Base-by-base conservation (phyloP, 1,140 invertebrate genomes). In the Aphaenogaster ashmeadi region DNA sequence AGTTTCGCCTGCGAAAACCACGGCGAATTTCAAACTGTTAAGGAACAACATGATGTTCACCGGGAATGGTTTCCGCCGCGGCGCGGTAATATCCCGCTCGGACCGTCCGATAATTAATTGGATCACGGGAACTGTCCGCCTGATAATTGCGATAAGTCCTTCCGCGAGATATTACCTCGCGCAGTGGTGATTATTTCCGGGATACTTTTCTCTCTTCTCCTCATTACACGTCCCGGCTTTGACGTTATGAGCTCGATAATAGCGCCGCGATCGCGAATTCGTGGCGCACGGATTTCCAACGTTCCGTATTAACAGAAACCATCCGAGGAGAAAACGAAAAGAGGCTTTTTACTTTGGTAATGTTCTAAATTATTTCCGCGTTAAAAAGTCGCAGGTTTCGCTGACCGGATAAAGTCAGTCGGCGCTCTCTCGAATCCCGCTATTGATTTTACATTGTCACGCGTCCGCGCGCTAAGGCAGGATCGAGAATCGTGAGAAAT, bases 71-170 rank as follows among this genome's bases (percentile, higher is more conserved):
- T 69, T 54, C 11, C 27, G 18, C 38, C 41, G 18, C 33, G 41
- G 1, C 54, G 7, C 18, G n/a, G 41, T 60, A 84, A 84, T 84
- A 84, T 50, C 54, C 18, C 18, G 58, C 47, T 69, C 62, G 66
- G 33, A 56, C 50, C 50, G 13, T 83, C 67, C 41, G 44, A 74
- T 74, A 62, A 84, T 84, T 84, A 84, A 84, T 75, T 84, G 80
- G 33, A 84, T 84, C 69, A 60, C 6, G 13, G 27, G 27, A 84
- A 75, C 41, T 58, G 64, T 71, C 50, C 38, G 36, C 15, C 52
- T 38, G 54, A 75, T 84, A 84, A 84, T 75, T 58, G 33, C 41
- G 44, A 62, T 60, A 84, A 83, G 69, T 84, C 13, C 33, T 75
- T 84, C n/a, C 69, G 5, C 13, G 11, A 62, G 41, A 64, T 60